Base-by-base conservation (phyloP, 2,888 invertebrate genomes). In the Stratiomys singularior region DNA sequence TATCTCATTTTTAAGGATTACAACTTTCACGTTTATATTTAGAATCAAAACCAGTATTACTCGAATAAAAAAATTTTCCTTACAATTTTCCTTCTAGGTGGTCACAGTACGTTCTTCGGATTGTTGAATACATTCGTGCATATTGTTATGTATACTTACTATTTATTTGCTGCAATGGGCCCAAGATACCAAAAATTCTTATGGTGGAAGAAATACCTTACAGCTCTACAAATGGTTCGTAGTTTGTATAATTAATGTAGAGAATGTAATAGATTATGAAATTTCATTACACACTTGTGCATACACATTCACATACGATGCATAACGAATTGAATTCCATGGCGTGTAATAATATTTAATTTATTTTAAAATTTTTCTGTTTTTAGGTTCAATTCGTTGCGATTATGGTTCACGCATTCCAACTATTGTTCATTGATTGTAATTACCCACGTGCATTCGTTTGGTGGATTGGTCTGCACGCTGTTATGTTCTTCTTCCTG, bases 141-240 rank as follows among this genome's bases (percentile, higher is more conserved):
- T 88, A 94, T 98, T 83, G 90, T 98, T 82, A 98, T 98, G 98
- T 98, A 98, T 88, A 89, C 92, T 4, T 98, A 98, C 89, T 97
- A 97, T 85, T 90, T 98, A 89, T 88, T 97, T 84, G 92, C 97
- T 69, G 97, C 97, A 44, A 90, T 97, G 88, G 97, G 98, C 78
- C 97, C 97, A 7, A 89, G 90, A 74, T 91, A 94, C 87, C 94
- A 94, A 87, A 93, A 91, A 83, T 97, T 93, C 86, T 90, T 97
- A 80, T 97, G 97, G 97, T 97, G 97, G 97, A 97, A 97, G 89
- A 96, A 93, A 85, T 96, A 97, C 88, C 91, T 97, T 85, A 97
- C 97, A 28, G 92, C 92, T 72, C 89, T 97, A 83, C 97, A 97
- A 89, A 96, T 97, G 94, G 94, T 95, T 87, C 88, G 88, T 37